These are phyloP conservation scores for Clytia hemisphaerica DNA, from an alignment of 30 jellyfish, hydroid and myxozoan species.

Conservation along the genomic window DNA sequence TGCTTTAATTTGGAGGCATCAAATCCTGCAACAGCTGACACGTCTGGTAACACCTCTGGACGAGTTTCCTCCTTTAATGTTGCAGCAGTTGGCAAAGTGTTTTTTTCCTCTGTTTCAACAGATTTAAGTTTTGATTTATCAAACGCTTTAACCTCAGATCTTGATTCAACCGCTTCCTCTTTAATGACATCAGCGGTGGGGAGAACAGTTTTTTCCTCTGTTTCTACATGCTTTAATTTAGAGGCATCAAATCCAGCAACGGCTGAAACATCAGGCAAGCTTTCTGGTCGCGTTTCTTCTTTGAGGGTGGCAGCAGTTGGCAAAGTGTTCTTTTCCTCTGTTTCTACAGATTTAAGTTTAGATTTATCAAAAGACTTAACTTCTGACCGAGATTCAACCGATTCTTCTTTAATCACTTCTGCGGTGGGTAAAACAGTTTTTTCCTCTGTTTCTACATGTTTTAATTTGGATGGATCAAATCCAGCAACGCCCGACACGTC, in stretches of 20 bases:
- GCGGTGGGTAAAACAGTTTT: constrained; percentile 76
- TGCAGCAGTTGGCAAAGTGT: constrained; percentile 82
- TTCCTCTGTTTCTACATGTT: constrained; percentile 81
- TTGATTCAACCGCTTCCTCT: constrained; percentile 51
- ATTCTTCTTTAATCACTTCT: constrained; percentile 61
- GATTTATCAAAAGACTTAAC: constrained; percentile 56
- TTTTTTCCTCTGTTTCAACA: constrained; percentile 74
- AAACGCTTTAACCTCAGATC: constrained; percentile 76
- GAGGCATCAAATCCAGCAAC: constrained; percentile 46
- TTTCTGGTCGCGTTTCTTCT: constrained; percentile 84
- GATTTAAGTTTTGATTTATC: constrained; percentile 58
- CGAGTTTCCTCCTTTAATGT: constrained; percentile 70
- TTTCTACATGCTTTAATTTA: constrained; percentile 66
- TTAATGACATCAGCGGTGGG: constrained; percentile 66
- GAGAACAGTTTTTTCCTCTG: constrained; percentile 58
- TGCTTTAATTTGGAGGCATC: constrained; percentile 58
- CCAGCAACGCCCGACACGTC: constrained; percentile 71
- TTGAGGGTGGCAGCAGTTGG: constrained; percentile 64
- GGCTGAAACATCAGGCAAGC: constrained; percentile 63
- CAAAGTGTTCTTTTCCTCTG: constrained; percentile 53
- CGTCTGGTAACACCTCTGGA: constrained; percentile 76
- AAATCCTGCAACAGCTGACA: constrained; percentile 48
- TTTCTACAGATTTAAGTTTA: constrained; percentile 50
- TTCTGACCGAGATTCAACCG: constrained; percentile 53
- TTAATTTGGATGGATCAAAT: constrained; percentile 58